Base-by-base conservation (phyloP, 2,888 invertebrate species). In the Epinotia ramella region DNA sequence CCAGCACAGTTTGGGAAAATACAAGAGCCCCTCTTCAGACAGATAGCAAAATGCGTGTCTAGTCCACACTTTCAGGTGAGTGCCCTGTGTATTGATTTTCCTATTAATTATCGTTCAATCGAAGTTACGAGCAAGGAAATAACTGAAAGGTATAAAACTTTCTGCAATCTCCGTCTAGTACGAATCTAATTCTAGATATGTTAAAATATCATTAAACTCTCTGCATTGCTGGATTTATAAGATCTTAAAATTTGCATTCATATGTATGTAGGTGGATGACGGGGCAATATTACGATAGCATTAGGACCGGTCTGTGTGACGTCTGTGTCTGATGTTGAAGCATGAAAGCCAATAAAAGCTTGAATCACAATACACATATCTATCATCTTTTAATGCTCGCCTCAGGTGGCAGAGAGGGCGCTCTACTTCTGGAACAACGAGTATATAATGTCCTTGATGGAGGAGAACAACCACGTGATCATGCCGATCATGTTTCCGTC, bases 361-460 rank as follows among this genome's bases (percentile, higher is more conserved):
- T 46, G 13, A 13, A 46, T 46, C 9, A 46, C 44, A 44, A 44
- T 9, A 28, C 24, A 28, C 7, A 40, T 40, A 9, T 46, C 9
- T 46, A n/a, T n/a, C n/a, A n/a, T n/a, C n/a, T 3, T 46, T 7
- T 46, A 13, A 13, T 53, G 18, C 16, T 28, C 11, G 2, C 28
- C 18, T 0, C 89, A 99, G 98, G 99, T 99, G 88, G 99, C 99
- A 81, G 99, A 99, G 94, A 96, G 99, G 92, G 99, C 99, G 85
- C 96, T 99, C 83, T 99, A 99, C 95, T 99, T 98, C 95, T 99
- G 99, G 99, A 99, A 99, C 96, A 99, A 99, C 95, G 99, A 99
- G 96, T 99, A 99, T 95, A 99, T 99, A 88, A 97, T 99, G 97
- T 99, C 99, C 80, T 95, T 99, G 94, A 99, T 99, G 96, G 99